Conservation (phyloP, 2,113 vertebrate species). For the Lepus europaeus region DNA sequence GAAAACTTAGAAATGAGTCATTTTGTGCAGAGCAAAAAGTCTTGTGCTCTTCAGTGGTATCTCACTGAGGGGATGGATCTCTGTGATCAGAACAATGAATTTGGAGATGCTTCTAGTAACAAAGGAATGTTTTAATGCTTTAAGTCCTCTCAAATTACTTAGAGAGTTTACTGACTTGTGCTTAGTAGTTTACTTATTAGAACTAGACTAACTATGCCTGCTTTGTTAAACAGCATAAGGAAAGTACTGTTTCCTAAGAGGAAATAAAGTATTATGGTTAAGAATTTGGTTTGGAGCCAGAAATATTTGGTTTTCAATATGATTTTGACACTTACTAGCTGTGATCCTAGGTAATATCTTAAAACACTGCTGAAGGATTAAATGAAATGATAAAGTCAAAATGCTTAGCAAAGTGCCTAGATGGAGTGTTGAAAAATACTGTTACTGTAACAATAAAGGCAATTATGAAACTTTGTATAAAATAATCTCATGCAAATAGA, state of each 20-base stretch:
- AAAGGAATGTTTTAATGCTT: slow-evolving; percentile 30
- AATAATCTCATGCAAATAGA: neutral
- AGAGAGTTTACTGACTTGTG: neutral
- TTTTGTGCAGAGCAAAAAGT: neutral
- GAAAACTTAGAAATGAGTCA: slow-evolving; percentile 15
- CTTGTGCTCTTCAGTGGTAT: neutral
- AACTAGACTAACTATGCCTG: slow-evolving; percentile 19
- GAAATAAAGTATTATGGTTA: neutral
- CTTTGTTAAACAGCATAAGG: neutral
- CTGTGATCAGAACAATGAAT: neutral
- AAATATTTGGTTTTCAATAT: slow-evolving; percentile 48
- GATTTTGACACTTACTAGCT: slow-evolving; percentile 9
- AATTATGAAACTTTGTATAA: slow-evolving; percentile 24
- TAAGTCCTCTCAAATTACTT: slow-evolving; percentile 33
- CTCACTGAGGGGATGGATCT: neutral
- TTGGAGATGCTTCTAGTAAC: neutral
- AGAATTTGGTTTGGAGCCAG: slow-evolving; percentile 43
- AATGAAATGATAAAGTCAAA: slow-evolving; percentile 25
- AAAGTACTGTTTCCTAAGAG: slow-evolving; percentile 17
- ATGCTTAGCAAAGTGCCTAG: neutral
- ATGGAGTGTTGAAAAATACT: neutral
- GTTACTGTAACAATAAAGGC: neutral
- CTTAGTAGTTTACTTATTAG: neutral
- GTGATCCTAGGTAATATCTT: slow-evolving; percentile 10
- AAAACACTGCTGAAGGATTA: slow-evolving; percentile 24